phyloP scores from a whole-genome alignment of 2,797 vertebrate genomes.

The Orientallactaga sibirica region DNA sequence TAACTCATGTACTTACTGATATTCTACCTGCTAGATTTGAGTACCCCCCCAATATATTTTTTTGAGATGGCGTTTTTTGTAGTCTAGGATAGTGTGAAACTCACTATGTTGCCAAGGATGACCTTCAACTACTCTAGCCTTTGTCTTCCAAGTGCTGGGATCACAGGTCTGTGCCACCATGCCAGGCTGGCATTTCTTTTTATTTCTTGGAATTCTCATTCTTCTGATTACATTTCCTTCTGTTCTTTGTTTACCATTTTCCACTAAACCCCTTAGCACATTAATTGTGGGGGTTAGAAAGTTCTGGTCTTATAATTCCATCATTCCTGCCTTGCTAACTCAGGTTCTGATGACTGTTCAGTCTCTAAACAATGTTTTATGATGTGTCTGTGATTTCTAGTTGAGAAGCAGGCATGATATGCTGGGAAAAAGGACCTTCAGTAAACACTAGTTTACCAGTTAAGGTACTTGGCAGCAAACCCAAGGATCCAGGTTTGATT shows the following conservation, averaged over 20 bases:
- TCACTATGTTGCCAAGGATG: too few species aligned
- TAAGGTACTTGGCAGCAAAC: too few species aligned
- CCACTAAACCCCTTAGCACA: background rate
- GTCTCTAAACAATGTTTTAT: background rate
- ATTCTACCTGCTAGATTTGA: background rate
- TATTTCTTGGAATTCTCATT: background rate
- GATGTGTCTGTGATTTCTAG: background rate
- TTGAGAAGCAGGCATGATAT: background rate
- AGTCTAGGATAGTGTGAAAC: too few species aligned
- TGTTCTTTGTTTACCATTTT: background rate
- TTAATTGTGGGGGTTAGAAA: background rate
- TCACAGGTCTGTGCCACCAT: background rate
- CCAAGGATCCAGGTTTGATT: too few species aligned
- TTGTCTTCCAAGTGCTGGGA: too few species aligned
- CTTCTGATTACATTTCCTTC: background rate
- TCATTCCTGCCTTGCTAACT: background rate
- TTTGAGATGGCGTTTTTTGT: too few species aligned
- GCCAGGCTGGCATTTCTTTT: background rate
- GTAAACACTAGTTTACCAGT: background rate
- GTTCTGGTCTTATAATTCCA: background rate
- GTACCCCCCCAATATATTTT: background rate
- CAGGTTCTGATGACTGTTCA: background rate
- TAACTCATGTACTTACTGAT: background rate
- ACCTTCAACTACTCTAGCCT: too few species aligned
- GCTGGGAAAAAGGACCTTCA: background rate